Percentiles rank a stretch among this genome's conserved stretches.
These are phyloP conservation scores for Nemopilema nomurai DNA, from an alignment of 30 jellyfish, hydroid and myxozoan genomes.

Conservation along the genomic window DNA sequence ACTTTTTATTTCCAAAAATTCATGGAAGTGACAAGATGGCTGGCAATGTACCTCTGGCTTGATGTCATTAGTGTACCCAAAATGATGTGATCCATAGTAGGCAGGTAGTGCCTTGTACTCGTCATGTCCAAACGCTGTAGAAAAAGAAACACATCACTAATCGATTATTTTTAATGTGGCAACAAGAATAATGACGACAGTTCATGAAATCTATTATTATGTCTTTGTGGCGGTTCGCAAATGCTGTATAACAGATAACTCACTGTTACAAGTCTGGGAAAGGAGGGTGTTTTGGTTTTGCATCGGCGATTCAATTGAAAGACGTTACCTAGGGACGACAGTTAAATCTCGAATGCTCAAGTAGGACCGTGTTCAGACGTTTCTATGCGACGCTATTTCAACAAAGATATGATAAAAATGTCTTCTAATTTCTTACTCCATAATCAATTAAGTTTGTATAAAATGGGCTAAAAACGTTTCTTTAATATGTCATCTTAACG, in stretches of 20 bases:
- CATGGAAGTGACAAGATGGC: not conserved
- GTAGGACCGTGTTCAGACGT: not conserved
- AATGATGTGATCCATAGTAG: constrained; percentile 33
- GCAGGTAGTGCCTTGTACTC: constrained; percentile 52
- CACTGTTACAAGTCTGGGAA: too few species aligned
- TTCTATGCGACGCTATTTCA: not conserved
- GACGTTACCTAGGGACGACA: too few species aligned
- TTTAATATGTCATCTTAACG: not conserved
- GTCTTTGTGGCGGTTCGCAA: too few species aligned
- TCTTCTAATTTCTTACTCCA: not conserved
- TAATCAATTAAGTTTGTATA: not conserved
- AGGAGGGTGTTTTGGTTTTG: too few species aligned
- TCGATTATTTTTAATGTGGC: too few species aligned
- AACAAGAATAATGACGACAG: too few species aligned
- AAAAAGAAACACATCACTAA: not conserved
- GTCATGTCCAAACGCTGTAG: constrained; percentile 41
- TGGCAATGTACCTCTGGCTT: constrained; percentile 37
- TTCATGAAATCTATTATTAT: too few species aligned
- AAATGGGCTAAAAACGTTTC: not conserved
- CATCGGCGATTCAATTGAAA: too few species aligned
- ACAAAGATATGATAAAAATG: not conserved
- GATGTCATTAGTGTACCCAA: constrained; percentile 30
- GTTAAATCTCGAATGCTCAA: too few species aligned
- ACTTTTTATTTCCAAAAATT: too few species aligned
- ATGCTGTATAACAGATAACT: too few species aligned